Percentiles rank a stretch among this genome's conserved stretches.
Evolutionary conservation across 2,797 vertebrate species (phyloP).

Genomic region (Chelidonichthys spinosus): DNA sequence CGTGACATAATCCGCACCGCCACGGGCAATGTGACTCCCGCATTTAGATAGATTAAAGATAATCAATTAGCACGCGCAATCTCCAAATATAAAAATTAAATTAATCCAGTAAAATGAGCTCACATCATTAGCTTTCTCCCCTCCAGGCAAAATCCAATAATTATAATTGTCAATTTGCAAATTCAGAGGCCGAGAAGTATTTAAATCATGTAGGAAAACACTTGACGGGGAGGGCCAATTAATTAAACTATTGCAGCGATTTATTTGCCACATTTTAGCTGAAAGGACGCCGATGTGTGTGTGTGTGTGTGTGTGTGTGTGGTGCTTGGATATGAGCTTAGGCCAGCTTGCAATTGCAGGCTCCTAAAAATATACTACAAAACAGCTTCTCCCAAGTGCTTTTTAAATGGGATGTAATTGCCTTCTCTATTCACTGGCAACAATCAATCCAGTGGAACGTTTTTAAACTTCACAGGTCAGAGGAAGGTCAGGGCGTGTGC

Average conservation of each 20-base stretch:
- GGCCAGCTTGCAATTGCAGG: background rate
- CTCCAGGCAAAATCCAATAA: slow-evolving; percentile 54
- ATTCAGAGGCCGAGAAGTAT: slow-evolving; percentile 51
- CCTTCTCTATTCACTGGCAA: background rate
- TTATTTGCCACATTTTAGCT: slow-evolving; percentile 37
- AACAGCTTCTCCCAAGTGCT: background rate
- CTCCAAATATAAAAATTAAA: slow-evolving; percentile 64
- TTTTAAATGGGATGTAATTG: background rate
- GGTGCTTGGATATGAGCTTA: background rate
- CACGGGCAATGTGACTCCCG: slow-evolving; percentile 49
- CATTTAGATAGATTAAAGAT: slow-evolving; percentile 59
- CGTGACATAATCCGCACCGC: slow-evolving; percentile 41
- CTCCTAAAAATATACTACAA: background rate
- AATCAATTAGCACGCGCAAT: slow-evolving; percentile 63
- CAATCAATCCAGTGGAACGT: background rate
- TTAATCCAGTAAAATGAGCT: slow-evolving; percentile 63
- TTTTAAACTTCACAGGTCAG: background rate
- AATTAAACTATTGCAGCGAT: slow-evolving; percentile 49
- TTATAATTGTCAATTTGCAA: slow-evolving; percentile 66
- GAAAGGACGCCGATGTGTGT: slow-evolving; percentile 3
- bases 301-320: background rate
- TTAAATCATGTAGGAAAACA: slow-evolving; percentile 57
- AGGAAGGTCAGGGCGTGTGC: background rate
- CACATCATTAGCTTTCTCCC: slow-evolving; percentile 56
- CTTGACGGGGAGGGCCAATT: slow-evolving; percentile 37